Conservation (phyloP, 2,797 vertebrate species). For the Chromobotia macracanthus region DNA sequence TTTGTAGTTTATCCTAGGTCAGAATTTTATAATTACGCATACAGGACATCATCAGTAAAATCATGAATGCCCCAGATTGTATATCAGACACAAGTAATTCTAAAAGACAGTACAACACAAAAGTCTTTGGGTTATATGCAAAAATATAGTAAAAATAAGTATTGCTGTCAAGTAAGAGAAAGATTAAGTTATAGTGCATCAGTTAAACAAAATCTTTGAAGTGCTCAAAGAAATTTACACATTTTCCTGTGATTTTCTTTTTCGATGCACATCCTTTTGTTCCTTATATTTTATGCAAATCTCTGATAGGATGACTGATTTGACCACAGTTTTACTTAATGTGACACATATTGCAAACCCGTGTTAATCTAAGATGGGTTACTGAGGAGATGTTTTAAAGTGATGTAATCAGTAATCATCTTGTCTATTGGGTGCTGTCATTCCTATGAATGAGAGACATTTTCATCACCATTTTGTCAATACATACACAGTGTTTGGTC, state of each 20-base stretch:
- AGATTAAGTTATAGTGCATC: not conserved
- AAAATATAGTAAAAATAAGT: not conserved
- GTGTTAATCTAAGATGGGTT: constrained; percentile 2
- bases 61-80: not conserved
- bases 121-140: not conserved
- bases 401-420: constrained; percentile 3
- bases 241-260: not conserved
- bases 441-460: constrained; percentile 12
- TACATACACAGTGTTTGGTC: not conserved
- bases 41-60: not conserved
- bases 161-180: not conserved
- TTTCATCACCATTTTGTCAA: constrained; percentile 1
- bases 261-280: not conserved
- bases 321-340: not conserved
- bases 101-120: not conserved
- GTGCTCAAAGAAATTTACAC: not conserved
- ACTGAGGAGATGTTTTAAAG: not conserved
- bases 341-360: not conserved
- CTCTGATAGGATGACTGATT: not conserved
- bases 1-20: constrained; percentile 1
- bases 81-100: not conserved
- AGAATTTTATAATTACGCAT: constrained; percentile 18
- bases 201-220: not conserved
- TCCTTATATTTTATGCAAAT: not conserved
- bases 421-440: not conserved